These are phyloP conservation scores for Xylota segnis DNA, from an alignment of 2,888 invertebrate species.

Conservation along the genomic window DNA sequence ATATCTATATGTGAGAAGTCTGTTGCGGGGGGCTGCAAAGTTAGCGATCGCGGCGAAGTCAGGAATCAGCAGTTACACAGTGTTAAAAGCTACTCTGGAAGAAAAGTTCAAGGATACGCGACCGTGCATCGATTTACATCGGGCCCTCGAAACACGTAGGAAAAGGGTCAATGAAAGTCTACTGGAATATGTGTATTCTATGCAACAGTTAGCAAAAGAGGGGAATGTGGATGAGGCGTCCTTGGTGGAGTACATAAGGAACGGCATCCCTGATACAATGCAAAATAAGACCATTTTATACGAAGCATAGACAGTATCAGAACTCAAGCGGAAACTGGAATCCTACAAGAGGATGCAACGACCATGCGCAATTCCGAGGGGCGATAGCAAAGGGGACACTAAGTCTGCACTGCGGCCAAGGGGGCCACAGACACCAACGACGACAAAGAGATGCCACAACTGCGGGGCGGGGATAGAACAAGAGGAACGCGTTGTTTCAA, in stretches of 20 bases:
- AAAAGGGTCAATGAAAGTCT: constrained; percentile 8
- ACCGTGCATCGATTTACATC: too few species aligned
- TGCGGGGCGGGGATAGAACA: not conserved
- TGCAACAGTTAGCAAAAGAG: constrained; percentile 6
- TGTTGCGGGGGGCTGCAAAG: too few species aligned
- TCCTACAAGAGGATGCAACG: constrained; percentile 6
- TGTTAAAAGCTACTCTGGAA: too few species aligned
- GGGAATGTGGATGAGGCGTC: constrained; percentile 5
- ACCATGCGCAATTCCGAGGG: not conserved
- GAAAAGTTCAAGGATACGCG: too few species aligned
- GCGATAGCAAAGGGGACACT: not conserved
- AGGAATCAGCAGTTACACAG: too few species aligned
- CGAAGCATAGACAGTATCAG: not conserved
- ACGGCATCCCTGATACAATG: not conserved
- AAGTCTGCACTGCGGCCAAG: not conserved
- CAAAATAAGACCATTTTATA: not conserved
- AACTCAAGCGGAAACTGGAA: constrained; percentile 2
- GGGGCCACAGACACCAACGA: not conserved
- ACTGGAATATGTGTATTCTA: constrained; percentile 9
- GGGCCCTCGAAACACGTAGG: too few species aligned
- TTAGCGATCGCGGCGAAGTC: too few species aligned
- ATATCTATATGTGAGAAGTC: too few species aligned
- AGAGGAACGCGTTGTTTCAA: not conserved
- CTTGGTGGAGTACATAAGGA: constrained; percentile 17
- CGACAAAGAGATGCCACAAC: constrained; percentile 5